Conservation (phyloP, 2,888 invertebrate species). For the Sicus ferrugineus region DNA sequence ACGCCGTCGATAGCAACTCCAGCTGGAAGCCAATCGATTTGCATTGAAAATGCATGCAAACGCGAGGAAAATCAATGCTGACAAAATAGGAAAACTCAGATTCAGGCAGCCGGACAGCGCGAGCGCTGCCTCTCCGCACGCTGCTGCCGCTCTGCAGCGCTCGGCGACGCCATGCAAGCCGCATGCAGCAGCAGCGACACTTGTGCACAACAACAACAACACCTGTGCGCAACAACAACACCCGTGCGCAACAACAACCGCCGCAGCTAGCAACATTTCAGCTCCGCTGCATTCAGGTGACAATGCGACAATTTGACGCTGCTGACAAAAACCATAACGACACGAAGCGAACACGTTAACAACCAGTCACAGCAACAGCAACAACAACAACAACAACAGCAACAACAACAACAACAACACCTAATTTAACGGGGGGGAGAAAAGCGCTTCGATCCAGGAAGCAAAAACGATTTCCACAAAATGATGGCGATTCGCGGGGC, state of each 20-base stretch:
- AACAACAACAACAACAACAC: neutral
- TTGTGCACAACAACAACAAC: neutral
- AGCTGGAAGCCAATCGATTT: constrained; percentile 25
- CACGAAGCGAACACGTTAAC: constrained; percentile 32
- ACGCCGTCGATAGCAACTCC: constrained; percentile 9
- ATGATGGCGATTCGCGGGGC: constrained; percentile 22
- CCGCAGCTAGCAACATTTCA: neutral
- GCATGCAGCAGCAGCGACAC: neutral
- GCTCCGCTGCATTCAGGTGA: constrained; percentile 11
- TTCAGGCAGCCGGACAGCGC: neutral
- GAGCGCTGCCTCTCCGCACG: neutral
- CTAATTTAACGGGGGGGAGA: neutral
- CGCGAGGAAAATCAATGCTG: constrained; percentile 16
- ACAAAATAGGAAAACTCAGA: constrained; percentile 28
- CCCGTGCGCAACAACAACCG: neutral
- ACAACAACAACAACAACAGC: constrained; percentile 8
- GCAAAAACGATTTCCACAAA: constrained; percentile 27
- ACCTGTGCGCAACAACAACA: neutral
- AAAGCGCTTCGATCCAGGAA: constrained; percentile 22
- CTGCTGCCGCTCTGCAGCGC: neutral
- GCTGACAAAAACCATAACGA: constrained; percentile 34
- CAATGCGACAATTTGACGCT: constrained; percentile 32
- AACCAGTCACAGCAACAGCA: neutral
- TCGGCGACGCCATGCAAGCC: too few relatives aligned
- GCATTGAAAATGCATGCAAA: constrained; percentile 29